Percentiles rank a stretch among this genome's conserved stretches.
phyloP scores from a whole-genome alignment of 2,888 invertebrate species.

The Sinhomidia bicolor region DNA sequence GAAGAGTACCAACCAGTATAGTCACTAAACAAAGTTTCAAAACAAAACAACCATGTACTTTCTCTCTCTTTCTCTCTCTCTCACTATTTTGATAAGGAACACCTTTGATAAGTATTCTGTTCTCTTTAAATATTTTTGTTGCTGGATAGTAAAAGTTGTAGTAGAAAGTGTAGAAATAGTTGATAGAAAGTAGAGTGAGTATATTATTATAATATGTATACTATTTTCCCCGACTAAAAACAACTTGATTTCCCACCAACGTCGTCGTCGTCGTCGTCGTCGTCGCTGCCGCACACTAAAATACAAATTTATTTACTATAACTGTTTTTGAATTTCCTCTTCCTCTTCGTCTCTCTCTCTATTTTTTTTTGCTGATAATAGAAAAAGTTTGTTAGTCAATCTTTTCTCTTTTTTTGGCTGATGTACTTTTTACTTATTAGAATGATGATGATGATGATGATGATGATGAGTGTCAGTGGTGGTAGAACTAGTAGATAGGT shows the following conservation, averaged over 20 bases:
- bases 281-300: no score
- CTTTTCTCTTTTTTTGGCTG: constrained; percentile 1
- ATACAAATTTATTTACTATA: neutral
- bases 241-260: neutral
- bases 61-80: no score
- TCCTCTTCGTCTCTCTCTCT: neutral
- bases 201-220: neutral
- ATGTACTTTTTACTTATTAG: neutral
- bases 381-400: neutral
- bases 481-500: neutral
- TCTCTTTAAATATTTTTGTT: no score
- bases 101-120: no score
- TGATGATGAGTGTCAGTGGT: constrained; percentile 28
- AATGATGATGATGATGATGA: constrained; percentile 14
- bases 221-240: neutral
- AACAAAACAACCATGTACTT: no score
- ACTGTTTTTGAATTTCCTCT: neutral
- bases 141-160: neutral
- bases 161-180: neutral
- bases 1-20: no score
- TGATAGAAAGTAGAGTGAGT: no score
- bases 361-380: neutral
- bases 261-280: no score
- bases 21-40: no score
- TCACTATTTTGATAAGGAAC: no score